These are phyloP conservation scores for Lycodopsis pacificus DNA, from an alignment of 2,797 vertebrate genomes.

Conservation along the genomic window DNA sequence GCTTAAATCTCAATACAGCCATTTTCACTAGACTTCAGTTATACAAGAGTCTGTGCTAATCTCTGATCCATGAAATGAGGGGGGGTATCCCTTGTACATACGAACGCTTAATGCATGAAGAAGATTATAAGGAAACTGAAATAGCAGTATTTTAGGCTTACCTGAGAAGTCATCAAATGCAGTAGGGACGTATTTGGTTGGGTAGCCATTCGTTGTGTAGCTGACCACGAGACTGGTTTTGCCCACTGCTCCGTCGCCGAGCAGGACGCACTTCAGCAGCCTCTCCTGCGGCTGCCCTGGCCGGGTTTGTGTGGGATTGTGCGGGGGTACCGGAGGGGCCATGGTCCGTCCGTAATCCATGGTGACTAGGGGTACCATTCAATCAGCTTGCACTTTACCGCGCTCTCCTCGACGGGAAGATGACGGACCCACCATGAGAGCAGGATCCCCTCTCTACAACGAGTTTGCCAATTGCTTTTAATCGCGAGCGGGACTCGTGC, in stretches of 20 bases:
- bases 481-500: slow-evolving; percentile 11
- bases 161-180: slow-evolving; percentile 91
- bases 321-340: slow-evolving; percentile 89
- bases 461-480: not conserved
- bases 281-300: slow-evolving; percentile 76
- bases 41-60: not conserved
- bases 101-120: too few relatives aligned
- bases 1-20: not conserved
- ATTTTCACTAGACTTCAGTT: not conserved
- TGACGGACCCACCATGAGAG: slow-evolving; percentile 67
- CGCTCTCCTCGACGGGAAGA: slow-evolving; percentile 58
- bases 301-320: slow-evolving; percentile 73
- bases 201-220: slow-evolving; percentile 90
- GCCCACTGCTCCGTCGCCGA: slow-evolving; percentile 90
- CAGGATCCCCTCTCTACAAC: not conserved
- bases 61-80: not conserved
- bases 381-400: slow-evolving; percentile 46
- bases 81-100: not conserved
- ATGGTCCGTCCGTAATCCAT: slow-evolving; percentile 85
- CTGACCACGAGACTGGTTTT: slow-evolving; percentile 91
- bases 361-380: slow-evolving; percentile 63
- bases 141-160: slow-evolving; percentile 37
- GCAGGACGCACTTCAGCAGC: slow-evolving; percentile 87
- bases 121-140: not conserved
- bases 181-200: slow-evolving; percentile 89